phyloP scores from a whole-genome alignment of 2,888 invertebrate species.

The Hecatera dysodea region DNA sequence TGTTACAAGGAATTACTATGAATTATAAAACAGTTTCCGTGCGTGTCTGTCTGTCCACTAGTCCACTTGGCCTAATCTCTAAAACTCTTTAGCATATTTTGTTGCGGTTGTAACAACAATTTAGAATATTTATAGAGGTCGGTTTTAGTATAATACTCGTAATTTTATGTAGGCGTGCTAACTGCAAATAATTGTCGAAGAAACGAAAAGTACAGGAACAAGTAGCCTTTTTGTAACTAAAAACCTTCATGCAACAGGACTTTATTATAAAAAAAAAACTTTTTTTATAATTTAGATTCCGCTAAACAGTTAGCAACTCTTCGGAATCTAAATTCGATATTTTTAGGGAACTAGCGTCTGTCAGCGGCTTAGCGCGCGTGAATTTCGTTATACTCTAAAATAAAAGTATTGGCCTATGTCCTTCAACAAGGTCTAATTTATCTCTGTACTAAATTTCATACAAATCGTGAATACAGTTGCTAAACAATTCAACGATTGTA shows the following conservation, averaged over 20 bases:
- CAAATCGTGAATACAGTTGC: too few relatives aligned
- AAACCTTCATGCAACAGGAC: too few relatives aligned
- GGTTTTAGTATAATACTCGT: conserved; percentile 46
- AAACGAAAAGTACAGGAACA: conserved; percentile 53
- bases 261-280: too few relatives aligned
- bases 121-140: conserved; percentile 48
- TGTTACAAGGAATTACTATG: conserved; percentile 29
- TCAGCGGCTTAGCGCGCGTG: too few relatives aligned
- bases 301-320: too few relatives aligned
- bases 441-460: too few relatives aligned
- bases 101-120: conserved; percentile 27
- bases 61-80: conserved; percentile 31
- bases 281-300: too few relatives aligned
- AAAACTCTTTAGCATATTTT: conserved; percentile 48
- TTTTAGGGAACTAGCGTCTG: too few relatives aligned
- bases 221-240: conserved; percentile 21
- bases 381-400: too few relatives aligned
- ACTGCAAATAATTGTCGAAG: conserved; percentile 55
- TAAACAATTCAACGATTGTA: not conserved
- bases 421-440: too few relatives aligned
- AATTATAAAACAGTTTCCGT: conserved; percentile 36
- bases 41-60: conserved; percentile 36
- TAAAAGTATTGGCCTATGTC: too few relatives aligned
- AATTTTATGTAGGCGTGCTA: conserved; percentile 46
- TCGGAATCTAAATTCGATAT: too few relatives aligned